Base-by-base conservation (phyloP, 1,140 invertebrate species). In the Wasmannia auropunctata region DNA sequence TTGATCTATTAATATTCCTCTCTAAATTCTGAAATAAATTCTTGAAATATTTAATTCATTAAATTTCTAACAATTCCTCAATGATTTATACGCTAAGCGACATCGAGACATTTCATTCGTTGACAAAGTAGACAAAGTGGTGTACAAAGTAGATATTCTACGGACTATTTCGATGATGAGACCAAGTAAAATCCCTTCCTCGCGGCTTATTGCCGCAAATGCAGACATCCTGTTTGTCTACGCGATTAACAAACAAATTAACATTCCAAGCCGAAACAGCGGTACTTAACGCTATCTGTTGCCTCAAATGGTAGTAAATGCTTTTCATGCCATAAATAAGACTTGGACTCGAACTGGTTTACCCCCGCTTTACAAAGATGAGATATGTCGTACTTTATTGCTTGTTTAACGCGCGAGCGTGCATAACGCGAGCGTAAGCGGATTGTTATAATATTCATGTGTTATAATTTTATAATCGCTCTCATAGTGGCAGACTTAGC, bases 401-500 rank as follows among this genome's bases (percentile, higher is more conserved):
- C 25, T 40, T 60, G 37, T 76, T 76, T 76, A 76, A 76, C 54
- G 37, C 22, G 16, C 51, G 31, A 54, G n/a, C 69, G 19, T 72
- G n/a, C 1, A 58, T 56, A 76, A 43, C 14, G 58, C 14, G 11
- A 37, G 51, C 34, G 46, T 72, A 74, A 74, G 31, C 70, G 54
- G 54, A 76, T 76, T 76, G 37, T 58, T 75, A 75, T 75, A 58
- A 58, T 28, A 58, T 11, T 16, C 5, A 19, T 37, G n/a, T 51
- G 70, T 74, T 74, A 58, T 60, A 76, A 76, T 76, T 43, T 76
- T 76, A 58, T 60, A 76, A 76, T 76, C 37, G 5, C 16, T 60
- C 37, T 40, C 37, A 22, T 25, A 28, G 16, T 25, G 3, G 22
- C 34, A 22, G 34, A 76, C n/a, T 58, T 40, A 28, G 1, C 74